Evolutionary conservation across 2,888 invertebrate species (phyloP).

Genomic region (Diadromus collaris): DNA sequence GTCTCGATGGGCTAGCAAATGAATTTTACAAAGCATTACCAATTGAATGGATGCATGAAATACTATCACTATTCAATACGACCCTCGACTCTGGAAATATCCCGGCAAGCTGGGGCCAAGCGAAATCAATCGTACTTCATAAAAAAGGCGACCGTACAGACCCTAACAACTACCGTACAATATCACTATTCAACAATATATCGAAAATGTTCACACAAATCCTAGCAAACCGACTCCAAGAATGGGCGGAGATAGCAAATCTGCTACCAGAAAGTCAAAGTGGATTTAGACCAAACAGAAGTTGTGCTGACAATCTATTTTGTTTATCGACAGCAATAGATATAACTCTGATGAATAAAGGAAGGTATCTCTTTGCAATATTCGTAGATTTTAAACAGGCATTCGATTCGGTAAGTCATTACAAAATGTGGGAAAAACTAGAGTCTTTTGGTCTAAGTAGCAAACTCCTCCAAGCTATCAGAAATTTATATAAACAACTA

Average conservation of each 20-base stretch:
- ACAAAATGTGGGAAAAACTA: conserved; percentile 48
- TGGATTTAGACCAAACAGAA: conserved; percentile 10
- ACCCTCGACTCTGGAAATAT: conserved; percentile 3
- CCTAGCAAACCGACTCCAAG: neutral
- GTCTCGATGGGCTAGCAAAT: conserved; percentile 25
- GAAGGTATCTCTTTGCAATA: conserved; percentile 49
- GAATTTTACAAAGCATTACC: conserved; percentile 19
- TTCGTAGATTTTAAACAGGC: conserved; percentile 31
- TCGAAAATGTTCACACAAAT: conserved; percentile 12
- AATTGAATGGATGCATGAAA: neutral
- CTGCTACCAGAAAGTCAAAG: conserved; percentile 10
- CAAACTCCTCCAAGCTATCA: conserved; percentile 29
- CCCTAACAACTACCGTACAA: conserved; percentile 5
- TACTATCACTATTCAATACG: neutral
- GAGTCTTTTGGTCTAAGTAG: conserved; percentile 42
- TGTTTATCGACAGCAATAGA: conserved; percentile 28
- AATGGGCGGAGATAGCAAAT: neutral
- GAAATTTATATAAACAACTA: conserved; percentile 48
- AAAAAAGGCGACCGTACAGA: conserved; percentile 10
- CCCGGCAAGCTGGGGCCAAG: neutral
- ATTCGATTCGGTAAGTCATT: conserved; percentile 56
- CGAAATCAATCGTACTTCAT: conserved; percentile 1
- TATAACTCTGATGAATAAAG: conserved; percentile 24
- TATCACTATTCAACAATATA: conserved; percentile 6
- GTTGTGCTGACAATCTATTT: conserved; percentile 26